Evolutionary conservation across 2,797 vertebrate species (phyloP).

Genomic region (Lycodopsis pacificus): DNA sequence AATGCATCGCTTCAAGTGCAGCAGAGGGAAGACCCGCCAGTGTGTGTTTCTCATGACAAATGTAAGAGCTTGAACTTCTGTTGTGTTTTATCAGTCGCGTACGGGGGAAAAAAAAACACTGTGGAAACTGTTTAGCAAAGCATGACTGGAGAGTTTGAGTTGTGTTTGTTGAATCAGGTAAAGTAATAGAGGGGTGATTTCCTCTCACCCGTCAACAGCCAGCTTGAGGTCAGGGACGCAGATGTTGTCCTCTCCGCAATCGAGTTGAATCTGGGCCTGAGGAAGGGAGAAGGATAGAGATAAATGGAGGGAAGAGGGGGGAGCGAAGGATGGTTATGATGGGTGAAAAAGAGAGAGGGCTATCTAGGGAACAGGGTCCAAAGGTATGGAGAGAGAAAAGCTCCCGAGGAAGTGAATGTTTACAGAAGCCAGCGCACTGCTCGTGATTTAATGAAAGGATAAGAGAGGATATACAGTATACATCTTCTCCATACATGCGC

Average conservation of each 20-base stretch:
- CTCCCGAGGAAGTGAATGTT: conserved; percentile 65
- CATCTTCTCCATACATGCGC: conserved; percentile 39
- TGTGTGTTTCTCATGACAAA: neutral
- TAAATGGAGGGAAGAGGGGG: conserved; percentile 27
- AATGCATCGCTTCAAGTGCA: conserved; percentile 29
- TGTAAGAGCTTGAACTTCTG: neutral
- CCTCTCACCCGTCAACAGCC: conserved; percentile 88
- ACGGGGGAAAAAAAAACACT: neutral
- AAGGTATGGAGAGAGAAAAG: conserved; percentile 46
- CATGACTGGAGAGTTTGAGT: neutral
- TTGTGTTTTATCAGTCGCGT: neutral
- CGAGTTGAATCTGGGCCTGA: conserved; percentile 93
- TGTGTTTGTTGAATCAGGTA: conserved; percentile 50
- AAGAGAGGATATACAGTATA: conserved; percentile 36
- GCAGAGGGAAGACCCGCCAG: neutral
- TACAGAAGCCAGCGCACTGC: conserved; percentile 45
- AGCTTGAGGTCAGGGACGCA: conserved; percentile 95
- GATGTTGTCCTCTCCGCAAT: conserved; percentile 95
- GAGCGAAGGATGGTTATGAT: conserved; percentile 19
- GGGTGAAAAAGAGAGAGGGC: conserved; percentile 41
- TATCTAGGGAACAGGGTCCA: conserved; percentile 37
- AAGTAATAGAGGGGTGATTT: conserved; percentile 50
- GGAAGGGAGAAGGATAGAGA: conserved; percentile 35
- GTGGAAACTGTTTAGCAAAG: neutral
- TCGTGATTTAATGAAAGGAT: conserved; percentile 69